Evolutionary conservation across 2,888 invertebrate genomes (phyloP), one percentile per base, ranked within the genome.

Genomic region (Clistopyga incitator): DNA sequence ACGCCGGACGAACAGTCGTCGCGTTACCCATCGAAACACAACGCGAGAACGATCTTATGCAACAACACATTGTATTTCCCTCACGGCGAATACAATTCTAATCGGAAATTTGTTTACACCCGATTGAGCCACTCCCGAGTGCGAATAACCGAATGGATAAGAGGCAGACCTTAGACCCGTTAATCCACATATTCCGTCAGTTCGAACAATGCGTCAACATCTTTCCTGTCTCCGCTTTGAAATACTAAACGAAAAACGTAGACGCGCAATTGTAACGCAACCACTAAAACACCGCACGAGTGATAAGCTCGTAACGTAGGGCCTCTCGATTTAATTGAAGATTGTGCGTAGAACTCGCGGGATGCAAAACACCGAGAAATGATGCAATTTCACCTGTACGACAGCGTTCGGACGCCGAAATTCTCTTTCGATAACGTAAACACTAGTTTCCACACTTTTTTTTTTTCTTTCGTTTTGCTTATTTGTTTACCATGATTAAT

Each of bases 91-190:
- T 71, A 23, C 15, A 42, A 38, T 42, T 56, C 38, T 20, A 34
- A 20, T 23, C 23, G 3, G 11, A n/a, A 23, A 45, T 72, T 72
- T 72, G 71, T 72, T 72, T 72, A 72, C 59, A 45, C 56, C 10
- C 25, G 25, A 72, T 25, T 13, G 45, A 45, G 45, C 68, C 68
- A 50, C 68, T 68, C 67, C 67, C 45, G 45, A 18, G 65, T n/a
- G n/a, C 45, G 45, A 59, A 54, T 3, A 25, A 54, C 25, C 59
- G 34, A 29, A n/a, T 18, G 59, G 29, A n/a, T 34, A 29, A 34
- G 34, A 29, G 34, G 29, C 34, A 34, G 34, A 61, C 34, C 59
- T 61, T 61, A 61, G 34, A 61, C 34, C 34, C 15, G 13, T 29
- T n/a, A 34, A 29, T 59, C 59, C 59, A 15, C 0, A 29, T 59